Evolutionary conservation across 1,140 invertebrate species (phyloP), one percentile per base, ranked within the genome.

Genomic region (Drosophila bifasciata): DNA sequence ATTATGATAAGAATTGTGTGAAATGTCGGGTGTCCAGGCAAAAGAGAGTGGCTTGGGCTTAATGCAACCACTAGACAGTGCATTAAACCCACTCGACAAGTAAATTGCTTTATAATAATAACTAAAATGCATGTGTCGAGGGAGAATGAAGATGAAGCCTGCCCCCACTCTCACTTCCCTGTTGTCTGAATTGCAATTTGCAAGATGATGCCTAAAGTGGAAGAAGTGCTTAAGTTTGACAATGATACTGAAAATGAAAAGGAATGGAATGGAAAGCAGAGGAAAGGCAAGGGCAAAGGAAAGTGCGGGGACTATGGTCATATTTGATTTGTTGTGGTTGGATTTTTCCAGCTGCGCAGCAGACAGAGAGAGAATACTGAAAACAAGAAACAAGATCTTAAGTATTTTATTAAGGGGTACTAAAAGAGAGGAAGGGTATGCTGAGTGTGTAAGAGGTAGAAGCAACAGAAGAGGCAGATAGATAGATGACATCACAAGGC

Each of bases 261-360:
- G 77, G 60, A n/a, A n/a, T n/a, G n/a, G n/a, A n/a, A n/a, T n/a
- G n/a, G n/a, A n/a, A n/a, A n/a, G 74, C 86, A 88, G 86, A 81
- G 57, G 74, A 86, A 88, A 86, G 83, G n/a, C n/a, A n/a, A n/a
- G 77, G 60, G 74, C 86, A 88, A 85, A 81, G 57, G 74, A 86
- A 88, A 86, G 83, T 81, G 43, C 50, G 43, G 23, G 23, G 36
- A 60, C 48, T 39, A 49, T n/a, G 40, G 58, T 59, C 39, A 67
- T 48, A 66, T 36, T 57, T 36, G 13, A 4, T 11, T 36, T 36
- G 32, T 36, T 36, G 32, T 11, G 32, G 32, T 11, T 11, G 32
- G 3, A 36, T 5, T 21, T 72, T 67, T 63, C 63, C 51, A 74
- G 60, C 57, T 60, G 66, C 80, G 39, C 51, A 64, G 69, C 77